These are phyloP conservation scores for Sinodicranocentrus sp. DNA, from an alignment of 2,888 invertebrate genomes.

Conservation along the genomic window DNA sequence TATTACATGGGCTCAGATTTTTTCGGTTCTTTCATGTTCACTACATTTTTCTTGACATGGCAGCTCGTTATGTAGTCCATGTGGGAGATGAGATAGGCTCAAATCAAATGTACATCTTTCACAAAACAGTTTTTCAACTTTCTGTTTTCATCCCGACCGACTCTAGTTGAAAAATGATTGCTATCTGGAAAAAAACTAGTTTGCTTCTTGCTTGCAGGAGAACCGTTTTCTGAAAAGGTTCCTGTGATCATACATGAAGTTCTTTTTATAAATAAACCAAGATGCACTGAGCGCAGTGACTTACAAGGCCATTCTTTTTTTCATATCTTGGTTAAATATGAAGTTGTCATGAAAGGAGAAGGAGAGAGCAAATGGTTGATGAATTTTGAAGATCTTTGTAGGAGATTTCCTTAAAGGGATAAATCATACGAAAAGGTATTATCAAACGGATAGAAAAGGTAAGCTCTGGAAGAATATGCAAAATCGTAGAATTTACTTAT, in stretches of 20 bases:
- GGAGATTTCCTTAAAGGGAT: neutral
- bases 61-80: too few species aligned
- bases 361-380: slow-evolving; percentile 17
- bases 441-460: too few species aligned
- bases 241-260: neutral
- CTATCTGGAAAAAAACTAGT: slow-evolving; percentile 32
- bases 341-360: slow-evolving; percentile 21
- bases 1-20: too few species aligned
- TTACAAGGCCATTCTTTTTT: slow-evolving; percentile 16
- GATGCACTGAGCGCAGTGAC: neutral
- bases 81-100: too few species aligned
- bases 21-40: too few species aligned
- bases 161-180: slow-evolving; percentile 37
- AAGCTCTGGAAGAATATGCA: too few species aligned
- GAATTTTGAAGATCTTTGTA: slow-evolving; percentile 25
- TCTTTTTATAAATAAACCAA: slow-evolving; percentile 59
- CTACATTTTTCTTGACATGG: too few species aligned
- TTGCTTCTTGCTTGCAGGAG: neutral
- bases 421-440: neutral
- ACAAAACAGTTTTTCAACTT: slow-evolving; percentile 22
- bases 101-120: too few species aligned
- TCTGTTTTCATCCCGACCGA: neutral
- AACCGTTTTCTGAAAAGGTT: neutral
- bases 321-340: neutral
- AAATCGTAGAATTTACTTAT: too few species aligned